Evolutionary conservation across 2,113 vertebrate species (phyloP).

Genomic region (Cheilinus undulatus): DNA sequence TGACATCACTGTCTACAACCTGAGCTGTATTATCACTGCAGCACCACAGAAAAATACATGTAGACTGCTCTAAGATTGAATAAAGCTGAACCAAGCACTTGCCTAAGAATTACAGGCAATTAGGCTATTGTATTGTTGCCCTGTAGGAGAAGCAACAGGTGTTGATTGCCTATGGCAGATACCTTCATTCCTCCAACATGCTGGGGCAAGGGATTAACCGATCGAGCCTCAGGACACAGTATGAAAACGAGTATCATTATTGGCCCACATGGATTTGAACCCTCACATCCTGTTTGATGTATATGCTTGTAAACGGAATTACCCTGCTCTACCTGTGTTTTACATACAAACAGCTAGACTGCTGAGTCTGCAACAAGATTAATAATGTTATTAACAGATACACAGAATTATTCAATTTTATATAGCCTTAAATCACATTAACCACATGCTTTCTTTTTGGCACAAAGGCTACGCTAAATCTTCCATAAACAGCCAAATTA

Average conservation of each 20-base stretch:
- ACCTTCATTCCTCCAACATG: conserved; percentile 56
- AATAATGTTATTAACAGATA: too few species aligned
- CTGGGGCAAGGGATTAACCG: conserved; percentile 44
- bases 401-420: too few species aligned
- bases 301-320: not conserved
- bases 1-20: not conserved
- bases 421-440: too few species aligned
- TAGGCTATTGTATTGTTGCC: not conserved
- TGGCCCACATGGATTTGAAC: conserved; percentile 41
- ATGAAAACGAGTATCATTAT: not conserved
- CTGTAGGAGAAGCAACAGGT: conserved; percentile 29
- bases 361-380: conserved; percentile 23
- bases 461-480: too few species aligned
- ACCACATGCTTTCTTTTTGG: too few species aligned
- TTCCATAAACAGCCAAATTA: too few species aligned
- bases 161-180: conserved; percentile 24
- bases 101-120: not conserved
- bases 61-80: not conserved
- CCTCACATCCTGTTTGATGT: conserved; percentile 14
- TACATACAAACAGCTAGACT: conserved; percentile 30
- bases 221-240: conserved; percentile 10
- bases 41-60: not conserved
- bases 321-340: conserved; percentile 24
- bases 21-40: not conserved
- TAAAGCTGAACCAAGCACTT: not conserved